Conservation (phyloP, 64 coral and sea anemone species). For the Acropora yongei region DNA sequence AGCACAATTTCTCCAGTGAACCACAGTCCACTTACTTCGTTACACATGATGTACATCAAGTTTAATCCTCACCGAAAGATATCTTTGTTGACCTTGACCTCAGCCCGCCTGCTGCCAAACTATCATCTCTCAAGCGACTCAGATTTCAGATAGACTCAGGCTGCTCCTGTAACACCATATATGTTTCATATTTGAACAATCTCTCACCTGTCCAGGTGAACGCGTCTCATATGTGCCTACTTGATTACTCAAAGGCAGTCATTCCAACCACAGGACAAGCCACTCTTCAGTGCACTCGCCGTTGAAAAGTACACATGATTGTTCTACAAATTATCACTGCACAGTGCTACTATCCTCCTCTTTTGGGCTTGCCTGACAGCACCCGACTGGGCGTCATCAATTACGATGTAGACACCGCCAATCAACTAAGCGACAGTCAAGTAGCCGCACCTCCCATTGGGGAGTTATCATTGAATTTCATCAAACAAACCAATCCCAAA, state of each 20-base stretch:
- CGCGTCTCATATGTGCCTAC: not conserved
- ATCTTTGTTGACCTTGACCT: no score
- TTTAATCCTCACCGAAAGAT: no score
- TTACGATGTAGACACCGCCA: constrained; percentile 22
- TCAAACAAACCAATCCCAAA: not conserved
- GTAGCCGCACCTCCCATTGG: not conserved
- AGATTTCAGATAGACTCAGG: no score
- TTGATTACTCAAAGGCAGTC: constrained; percentile 13
- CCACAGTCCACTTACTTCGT: no score
- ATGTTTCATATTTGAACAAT: no score
- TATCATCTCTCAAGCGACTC: no score
- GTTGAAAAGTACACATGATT: not conserved
- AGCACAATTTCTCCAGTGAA: no score
- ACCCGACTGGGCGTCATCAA: constrained; percentile 43
- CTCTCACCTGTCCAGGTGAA: no score
- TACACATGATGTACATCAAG: no score
- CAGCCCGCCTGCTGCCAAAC: no score
- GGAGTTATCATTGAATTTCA: not conserved
- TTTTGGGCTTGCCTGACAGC: constrained; percentile 17
- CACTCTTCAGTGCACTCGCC: constrained; percentile 15
- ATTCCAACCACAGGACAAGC: constrained; percentile 6
- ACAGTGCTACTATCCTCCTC: not conserved
- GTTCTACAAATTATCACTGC: not conserved
- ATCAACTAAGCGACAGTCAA: not conserved
- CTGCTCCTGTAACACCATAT: no score